Conservation (phyloP, 2,113 vertebrate genomes). For the Oxyura jamaicensis region DNA sequence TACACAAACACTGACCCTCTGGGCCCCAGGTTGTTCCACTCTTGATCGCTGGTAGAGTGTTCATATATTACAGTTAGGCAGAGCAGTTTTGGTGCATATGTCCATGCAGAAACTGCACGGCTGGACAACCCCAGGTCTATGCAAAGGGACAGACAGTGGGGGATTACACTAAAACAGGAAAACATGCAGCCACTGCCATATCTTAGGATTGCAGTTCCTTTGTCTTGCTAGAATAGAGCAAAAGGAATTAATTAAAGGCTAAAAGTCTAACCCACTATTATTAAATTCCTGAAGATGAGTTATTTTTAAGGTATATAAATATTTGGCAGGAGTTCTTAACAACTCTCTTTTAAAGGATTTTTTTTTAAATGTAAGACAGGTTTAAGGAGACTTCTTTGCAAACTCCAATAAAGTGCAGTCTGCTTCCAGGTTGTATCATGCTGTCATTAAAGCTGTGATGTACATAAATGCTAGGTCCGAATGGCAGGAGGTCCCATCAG, state of each 20-base stretch:
- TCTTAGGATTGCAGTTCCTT: neutral
- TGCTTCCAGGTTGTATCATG: neutral
- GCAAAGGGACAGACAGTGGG: neutral
- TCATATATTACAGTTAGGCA: neutral
- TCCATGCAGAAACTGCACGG: neutral
- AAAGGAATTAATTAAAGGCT: conserved; percentile 52
- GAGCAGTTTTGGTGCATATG: neutral
- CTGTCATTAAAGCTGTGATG: neutral
- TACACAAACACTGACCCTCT: neutral
- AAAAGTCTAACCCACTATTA: conserved; percentile 36
- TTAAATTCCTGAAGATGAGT: conserved; percentile 49
- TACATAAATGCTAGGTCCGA: neutral
- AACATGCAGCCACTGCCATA: neutral
- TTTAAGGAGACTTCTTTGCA: conserved; percentile 29
- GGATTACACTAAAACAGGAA: neutral
- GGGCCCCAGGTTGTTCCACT: neutral
- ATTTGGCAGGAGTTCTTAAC: conserved; percentile 34
- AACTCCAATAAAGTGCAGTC: neutral
- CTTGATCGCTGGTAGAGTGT: neutral
- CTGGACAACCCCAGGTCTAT: neutral
- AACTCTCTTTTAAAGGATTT: neutral
- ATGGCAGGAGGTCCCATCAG: neutral
- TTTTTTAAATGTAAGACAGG: neutral
- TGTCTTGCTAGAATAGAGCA: conserved; percentile 3
- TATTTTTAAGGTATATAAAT: conserved; percentile 51